A percentile compares a stretch with the other conserved stretches of the same genome.
Evolutionary conservation across 1,140 invertebrate species (phyloP).

Genomic region (Danaus plexippus): DNA sequence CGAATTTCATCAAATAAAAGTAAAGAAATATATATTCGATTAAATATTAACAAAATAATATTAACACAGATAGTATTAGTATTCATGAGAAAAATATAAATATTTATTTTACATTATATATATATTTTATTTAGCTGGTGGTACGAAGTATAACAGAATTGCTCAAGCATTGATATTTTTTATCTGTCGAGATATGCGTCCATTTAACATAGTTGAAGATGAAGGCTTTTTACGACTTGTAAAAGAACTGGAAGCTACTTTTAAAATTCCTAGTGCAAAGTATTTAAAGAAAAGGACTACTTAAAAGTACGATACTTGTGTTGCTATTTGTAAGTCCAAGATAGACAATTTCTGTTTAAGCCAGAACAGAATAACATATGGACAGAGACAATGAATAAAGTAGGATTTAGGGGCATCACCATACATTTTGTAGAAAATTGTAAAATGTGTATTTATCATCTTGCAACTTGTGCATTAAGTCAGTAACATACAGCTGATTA

Average conservation of each 20-base stretch:
- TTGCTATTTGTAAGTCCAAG: conserved; percentile 19
- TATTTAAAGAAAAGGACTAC: conserved; percentile 21
- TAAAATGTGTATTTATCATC: too few species aligned
- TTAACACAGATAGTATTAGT: conserved; percentile 7
- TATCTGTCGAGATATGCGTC: conserved; percentile 9
- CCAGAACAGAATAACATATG: conserved; percentile 24
- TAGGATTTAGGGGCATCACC: conserved; percentile 22
- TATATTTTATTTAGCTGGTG: conserved; percentile 1
- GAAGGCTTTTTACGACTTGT: conserved; percentile 11
- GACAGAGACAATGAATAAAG: conserved; percentile 26
- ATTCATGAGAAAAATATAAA: conserved; percentile 9
- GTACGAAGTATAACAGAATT: conserved; percentile 3
- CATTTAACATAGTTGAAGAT: conserved; percentile 4
- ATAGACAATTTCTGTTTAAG: conserved; percentile 23
- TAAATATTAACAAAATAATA: conserved; percentile 7
- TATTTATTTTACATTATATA: conserved; percentile 2
- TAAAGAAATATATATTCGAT: conserved; percentile 13
- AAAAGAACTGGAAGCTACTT: conserved; percentile 19
- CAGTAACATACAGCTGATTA: too few species aligned
- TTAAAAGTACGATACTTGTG: not conserved
- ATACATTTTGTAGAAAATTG: conserved; percentile 23
- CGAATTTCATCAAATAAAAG: conserved; percentile 18
- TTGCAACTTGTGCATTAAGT: too few species aligned
- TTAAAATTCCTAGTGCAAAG: conserved; percentile 19
- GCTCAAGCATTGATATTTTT: not conserved